Evolutionary conservation across 2,797 vertebrate genomes (phyloP), one percentile per base, ranked within the genome.

Genomic region (Merluccius polli): DNA sequence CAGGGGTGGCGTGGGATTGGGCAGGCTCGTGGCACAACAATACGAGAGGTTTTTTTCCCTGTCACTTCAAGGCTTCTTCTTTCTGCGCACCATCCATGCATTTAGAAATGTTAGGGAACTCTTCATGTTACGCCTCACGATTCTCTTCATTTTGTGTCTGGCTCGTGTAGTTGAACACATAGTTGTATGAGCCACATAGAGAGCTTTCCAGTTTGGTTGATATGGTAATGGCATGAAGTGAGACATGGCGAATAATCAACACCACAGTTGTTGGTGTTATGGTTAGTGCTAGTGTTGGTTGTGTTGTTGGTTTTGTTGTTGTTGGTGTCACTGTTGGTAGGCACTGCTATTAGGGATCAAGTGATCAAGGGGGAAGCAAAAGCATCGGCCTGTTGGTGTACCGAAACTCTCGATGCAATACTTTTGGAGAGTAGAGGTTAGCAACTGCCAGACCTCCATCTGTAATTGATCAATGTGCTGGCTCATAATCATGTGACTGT

Each of bases 381-480:
- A 21, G 74, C 79, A 72, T 72, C 73, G 78, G 82, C 24, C 35
- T 38, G 82, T 82, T 80, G 83, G 63, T 15, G 29, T 24, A 72
- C 69, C 75, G 76, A 83, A 73, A 71, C 70, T 81, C 73, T 75
- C 79, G 78, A 77, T 77, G 75, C 77, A 83, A 74, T 78, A 81
- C 79, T 84, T 83, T 79, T 89, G 86, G 87, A 80, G 80, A 81
- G 79, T 72, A 74, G 73, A 80, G 69, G 80, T 78, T 29, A 84
- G 85, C 84, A 83, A 87, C 85, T 82, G 78, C 89, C 87, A 84
- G 78, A 29, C 70, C 36, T 82, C 87, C 93, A 92, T 95, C 94
- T 95, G 93, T 87, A 79, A 95, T 87, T 59, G 84, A 94, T 93
- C 90, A 87, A 86, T 9, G 15, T 36, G 77, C 76, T 92, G 87